Percentiles rank a stretch among this genome's conserved stretches.
These are phyloP conservation scores for Xyrichtys novacula DNA, from an alignment of 2,797 vertebrate genomes.

Conservation along the genomic window DNA sequence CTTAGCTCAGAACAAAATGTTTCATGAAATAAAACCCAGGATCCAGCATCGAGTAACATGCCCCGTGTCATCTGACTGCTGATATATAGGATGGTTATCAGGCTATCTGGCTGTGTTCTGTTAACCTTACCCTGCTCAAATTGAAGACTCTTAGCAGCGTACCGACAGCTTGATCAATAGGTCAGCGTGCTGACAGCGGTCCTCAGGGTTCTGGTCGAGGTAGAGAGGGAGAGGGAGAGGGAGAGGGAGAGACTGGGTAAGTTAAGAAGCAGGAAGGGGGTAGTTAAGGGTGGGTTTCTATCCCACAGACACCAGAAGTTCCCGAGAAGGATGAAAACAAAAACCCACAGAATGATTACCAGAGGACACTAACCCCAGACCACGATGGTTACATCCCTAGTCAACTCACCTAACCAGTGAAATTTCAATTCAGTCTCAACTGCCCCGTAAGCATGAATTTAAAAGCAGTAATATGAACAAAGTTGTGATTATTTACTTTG, in stretches of 20 bases:
- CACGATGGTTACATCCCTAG: too few relatives aligned
- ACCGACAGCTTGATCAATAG: conserved; percentile 84
- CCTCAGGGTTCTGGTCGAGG: conserved; percentile 61
- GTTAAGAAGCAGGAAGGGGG: conserved; percentile 54
- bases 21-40: conserved; percentile 70
- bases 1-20: conserved; percentile 38
- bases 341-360: conserved; percentile 65
- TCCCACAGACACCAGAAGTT: conserved; percentile 57
- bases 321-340: conserved; percentile 51
- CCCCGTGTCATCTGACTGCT: conserved; percentile 66
- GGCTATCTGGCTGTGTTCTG: conserved; percentile 71
- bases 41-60: conserved; percentile 66
- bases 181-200: conserved; percentile 79
- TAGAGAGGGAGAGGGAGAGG: neutral
- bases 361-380: too few relatives aligned
- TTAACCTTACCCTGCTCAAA: conserved; percentile 73
- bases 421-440: too few relatives aligned
- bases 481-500: too few relatives aligned
- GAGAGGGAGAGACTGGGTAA: conserved; percentile 52
- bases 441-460: too few relatives aligned
- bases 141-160: conserved; percentile 72
- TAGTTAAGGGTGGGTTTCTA: conserved; percentile 73
- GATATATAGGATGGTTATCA: conserved; percentile 75
- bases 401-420: too few relatives aligned
- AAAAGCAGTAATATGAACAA: too few relatives aligned